Evolutionary conservation across 1,140 invertebrate species (phyloP).

Genomic region (Varroa destructor): DNA sequence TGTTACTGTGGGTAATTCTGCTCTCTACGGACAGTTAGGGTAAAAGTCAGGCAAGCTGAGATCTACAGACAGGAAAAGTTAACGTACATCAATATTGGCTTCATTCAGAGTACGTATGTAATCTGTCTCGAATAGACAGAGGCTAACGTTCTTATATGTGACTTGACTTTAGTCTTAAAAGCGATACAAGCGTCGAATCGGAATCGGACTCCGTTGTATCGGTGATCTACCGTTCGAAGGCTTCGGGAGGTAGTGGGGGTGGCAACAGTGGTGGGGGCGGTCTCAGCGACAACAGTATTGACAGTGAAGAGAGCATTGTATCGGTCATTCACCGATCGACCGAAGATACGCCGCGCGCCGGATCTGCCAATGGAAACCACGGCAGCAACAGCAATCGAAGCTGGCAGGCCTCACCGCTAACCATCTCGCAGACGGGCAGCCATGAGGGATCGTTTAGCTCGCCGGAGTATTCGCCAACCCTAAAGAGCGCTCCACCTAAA

Average conservation of each 20-base stretch:
- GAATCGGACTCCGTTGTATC: conserved; percentile 23
- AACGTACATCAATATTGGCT: too few relatives aligned
- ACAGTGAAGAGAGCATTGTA: conserved; percentile 37
- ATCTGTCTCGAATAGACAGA: too few relatives aligned
- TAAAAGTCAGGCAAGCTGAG: too few relatives aligned
- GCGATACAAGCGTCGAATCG: conserved; percentile 33
- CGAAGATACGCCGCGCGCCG: conserved; percentile 28
- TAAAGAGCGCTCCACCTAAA: conserved; percentile 8
- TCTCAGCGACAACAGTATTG: conserved; percentile 42
- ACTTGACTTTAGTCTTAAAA: conserved; percentile 33
- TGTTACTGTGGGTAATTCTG: too few relatives aligned
- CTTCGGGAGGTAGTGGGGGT: conserved; percentile 39
- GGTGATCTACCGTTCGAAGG: conserved; percentile 28
- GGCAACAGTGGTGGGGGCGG: conserved; percentile 59
- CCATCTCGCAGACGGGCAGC: conserved; percentile 28
- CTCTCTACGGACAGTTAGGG: too few relatives aligned
- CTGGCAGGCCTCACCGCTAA: conserved; percentile 33
- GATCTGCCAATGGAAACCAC: conserved; percentile 20
- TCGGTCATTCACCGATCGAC: conserved; percentile 40
- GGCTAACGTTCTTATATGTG: too few relatives aligned
- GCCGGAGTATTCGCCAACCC: conserved; percentile 18
- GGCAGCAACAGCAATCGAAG: conserved; percentile 30
- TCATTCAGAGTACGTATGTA: too few relatives aligned
- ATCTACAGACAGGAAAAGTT: too few relatives aligned
- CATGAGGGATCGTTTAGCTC: conserved; percentile 25